These are phyloP conservation scores for Drosophila willistoni DNA, from an alignment of 1,140 invertebrate genomes.

Conservation along the genomic window DNA sequence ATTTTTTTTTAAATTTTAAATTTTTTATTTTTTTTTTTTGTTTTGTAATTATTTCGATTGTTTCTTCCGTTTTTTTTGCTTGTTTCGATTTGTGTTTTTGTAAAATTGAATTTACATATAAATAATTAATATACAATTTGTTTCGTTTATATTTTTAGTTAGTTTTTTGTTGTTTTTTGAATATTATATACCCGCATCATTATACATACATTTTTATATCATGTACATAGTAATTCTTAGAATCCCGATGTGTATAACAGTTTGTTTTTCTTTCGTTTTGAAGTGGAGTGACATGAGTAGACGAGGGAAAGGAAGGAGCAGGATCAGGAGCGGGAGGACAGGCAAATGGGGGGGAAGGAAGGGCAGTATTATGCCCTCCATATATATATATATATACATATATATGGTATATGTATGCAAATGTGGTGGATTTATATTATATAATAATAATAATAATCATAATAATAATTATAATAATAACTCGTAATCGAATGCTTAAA, in stretches of 20 bases:
- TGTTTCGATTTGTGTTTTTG: constrained; percentile 2
- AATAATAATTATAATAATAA: constrained; percentile 72
- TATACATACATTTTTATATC: constrained; percentile 11
- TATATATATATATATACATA: neutral
- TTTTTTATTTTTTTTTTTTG: constrained; percentile 5
- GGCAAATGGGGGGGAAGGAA: constrained; percentile 7
- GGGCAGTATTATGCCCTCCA: neutral
- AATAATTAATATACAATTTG: constrained; percentile 12
- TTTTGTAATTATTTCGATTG: constrained; percentile 14
- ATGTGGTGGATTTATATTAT: constrained; percentile 52
- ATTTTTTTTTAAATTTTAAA: neutral
- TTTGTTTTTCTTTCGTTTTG: neutral
- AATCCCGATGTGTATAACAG: constrained; percentile 50
- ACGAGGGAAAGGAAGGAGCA: neutral
- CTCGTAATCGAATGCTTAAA: constrained; percentile 50
- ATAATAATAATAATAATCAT: constrained; percentile 29
- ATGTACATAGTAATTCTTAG: constrained; percentile 37
- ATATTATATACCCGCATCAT: constrained; percentile 62
- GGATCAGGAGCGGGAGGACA: too few relatives aligned
- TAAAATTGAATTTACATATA: constrained; percentile 12
- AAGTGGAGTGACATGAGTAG: neutral
- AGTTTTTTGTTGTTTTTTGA: constrained; percentile 17
- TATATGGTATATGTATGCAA: constrained; percentile 12
- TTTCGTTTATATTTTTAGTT: neutral
- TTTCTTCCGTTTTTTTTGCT: constrained; percentile 6